A percentile compares a stretch with the other conserved stretches of the same genome.
These are phyloP conservation scores for Epistrophe grossulariae DNA, from an alignment of 2,888 invertebrate species.

Conservation along the genomic window DNA sequence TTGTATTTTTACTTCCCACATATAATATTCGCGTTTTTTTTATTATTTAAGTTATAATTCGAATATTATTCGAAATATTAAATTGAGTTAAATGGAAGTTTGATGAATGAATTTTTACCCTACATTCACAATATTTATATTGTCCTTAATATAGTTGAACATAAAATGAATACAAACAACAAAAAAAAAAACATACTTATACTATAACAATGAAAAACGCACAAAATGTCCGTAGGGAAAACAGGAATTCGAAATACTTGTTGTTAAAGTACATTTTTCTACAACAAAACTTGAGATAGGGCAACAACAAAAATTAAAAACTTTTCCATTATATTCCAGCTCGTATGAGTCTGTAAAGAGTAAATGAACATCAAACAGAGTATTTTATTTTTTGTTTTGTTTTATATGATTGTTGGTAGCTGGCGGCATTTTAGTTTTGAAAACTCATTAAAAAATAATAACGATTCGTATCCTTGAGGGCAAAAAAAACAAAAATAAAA, in stretches of 20 bases:
- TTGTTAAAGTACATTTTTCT: slow-evolving; percentile 27
- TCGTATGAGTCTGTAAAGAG: slow-evolving; percentile 1
- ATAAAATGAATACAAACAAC: not conserved
- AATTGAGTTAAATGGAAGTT: not conserved
- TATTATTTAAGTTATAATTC: not conserved
- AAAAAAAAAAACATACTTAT: not conserved
- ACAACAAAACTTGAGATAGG: slow-evolving; percentile 5
- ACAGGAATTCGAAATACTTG: slow-evolving; percentile 24
- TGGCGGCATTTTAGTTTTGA: slow-evolving; percentile 37
- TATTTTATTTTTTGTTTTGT: slow-evolving; percentile 7
- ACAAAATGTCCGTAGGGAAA: slow-evolving; percentile 32
- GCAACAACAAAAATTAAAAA: not conserved
- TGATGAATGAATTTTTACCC: slow-evolving; percentile 10
- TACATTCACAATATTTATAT: not conserved
- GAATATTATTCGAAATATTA: not conserved
- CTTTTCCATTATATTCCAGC: not conserved
- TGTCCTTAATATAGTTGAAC: not conserved
- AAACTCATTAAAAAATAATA: slow-evolving; percentile 69
- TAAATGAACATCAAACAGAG: slow-evolving; percentile 28
- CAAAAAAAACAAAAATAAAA: slow-evolving; percentile 3
- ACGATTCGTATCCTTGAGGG: slow-evolving; percentile 30
- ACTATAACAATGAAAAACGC: slow-evolving; percentile 23
- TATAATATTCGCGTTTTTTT: no score
- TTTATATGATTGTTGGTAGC: slow-evolving; percentile 6
- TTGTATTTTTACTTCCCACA: no score